Percentiles rank a stretch among this genome's conserved stretches.
phyloP scores from a whole-genome alignment of 2,888 invertebrate genomes.

The Troglohyphantes excavatus region DNA sequence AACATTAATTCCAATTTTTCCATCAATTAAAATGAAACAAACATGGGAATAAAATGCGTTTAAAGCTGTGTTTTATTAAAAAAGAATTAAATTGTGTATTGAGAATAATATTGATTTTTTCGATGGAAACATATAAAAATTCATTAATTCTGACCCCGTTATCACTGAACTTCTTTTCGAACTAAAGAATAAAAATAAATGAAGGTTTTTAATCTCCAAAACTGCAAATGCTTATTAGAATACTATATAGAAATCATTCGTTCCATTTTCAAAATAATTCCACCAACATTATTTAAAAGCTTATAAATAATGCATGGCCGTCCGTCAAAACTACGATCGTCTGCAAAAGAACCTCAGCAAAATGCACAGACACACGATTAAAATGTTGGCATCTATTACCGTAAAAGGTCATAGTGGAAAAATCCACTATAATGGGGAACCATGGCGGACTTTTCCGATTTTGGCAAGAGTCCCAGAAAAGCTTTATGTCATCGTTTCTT shows the following conservation, averaged over 20 bases:
- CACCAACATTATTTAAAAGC: not conserved
- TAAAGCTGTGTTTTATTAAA: too few relatives aligned
- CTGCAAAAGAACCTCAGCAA: not conserved
- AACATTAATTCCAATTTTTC: too few relatives aligned
- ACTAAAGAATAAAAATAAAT: too few relatives aligned
- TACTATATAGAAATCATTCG: not conserved
- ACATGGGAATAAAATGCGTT: too few relatives aligned
- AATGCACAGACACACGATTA: not conserved
- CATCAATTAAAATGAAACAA: too few relatives aligned
- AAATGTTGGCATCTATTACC: conserved; percentile 26
- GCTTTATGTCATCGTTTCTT: not conserved
- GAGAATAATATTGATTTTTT: too few relatives aligned
- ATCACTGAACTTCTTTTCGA: too few relatives aligned
- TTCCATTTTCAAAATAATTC: not conserved
- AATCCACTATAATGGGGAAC: not conserved
- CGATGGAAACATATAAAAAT: too few relatives aligned
- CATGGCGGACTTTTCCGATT: not conserved
- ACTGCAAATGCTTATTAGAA: too few relatives aligned
- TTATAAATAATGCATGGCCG: not conserved
- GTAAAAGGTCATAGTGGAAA: conserved; percentile 24
- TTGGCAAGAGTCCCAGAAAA: conserved; percentile 32
- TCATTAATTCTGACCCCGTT: too few relatives aligned
- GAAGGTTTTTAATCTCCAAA: too few relatives aligned
- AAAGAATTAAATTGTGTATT: too few relatives aligned
- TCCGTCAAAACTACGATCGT: not conserved